phyloP scores from a whole-genome alignment of 2,113 vertebrate species.

The Ceyx cyanopectus region DNA sequence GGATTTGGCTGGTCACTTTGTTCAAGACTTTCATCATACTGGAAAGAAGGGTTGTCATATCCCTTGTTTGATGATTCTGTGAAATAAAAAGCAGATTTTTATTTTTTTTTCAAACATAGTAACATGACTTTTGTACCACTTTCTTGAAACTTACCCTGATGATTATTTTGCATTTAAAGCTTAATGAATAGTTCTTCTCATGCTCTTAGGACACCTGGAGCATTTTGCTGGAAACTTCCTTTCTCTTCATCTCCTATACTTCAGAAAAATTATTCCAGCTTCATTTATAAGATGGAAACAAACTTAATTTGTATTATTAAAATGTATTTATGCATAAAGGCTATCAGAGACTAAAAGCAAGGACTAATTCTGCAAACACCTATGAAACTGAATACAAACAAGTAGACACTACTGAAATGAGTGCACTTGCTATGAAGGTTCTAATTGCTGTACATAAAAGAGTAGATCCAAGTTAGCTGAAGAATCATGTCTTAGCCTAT shows the following conservation, averaged over 20 bases:
- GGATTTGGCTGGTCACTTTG: background rate
- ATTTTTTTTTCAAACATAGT: background rate
- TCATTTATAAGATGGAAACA: background rate
- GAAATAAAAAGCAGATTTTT: background rate
- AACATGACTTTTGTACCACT: background rate
- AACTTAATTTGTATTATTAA: background rate
- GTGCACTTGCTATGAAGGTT: background rate
- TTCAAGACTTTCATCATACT: conserved; percentile 30
- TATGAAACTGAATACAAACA: background rate
- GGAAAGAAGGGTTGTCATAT: conserved; percentile 41
- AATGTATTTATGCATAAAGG: background rate
- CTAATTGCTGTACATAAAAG: background rate
- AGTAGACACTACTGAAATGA: background rate
- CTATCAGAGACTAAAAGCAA: background rate
- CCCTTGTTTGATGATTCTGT: background rate
- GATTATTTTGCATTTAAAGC: background rate
- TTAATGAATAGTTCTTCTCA: background rate
- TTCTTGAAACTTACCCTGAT: background rate
- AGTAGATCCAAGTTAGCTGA: background rate
- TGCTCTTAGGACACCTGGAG: background rate
- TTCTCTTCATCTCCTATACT: background rate
- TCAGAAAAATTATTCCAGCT: background rate
- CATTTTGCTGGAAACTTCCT: background rate
- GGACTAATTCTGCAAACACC: background rate
- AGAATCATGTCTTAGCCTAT: background rate